phyloP scores from a whole-genome alignment of 2,888 invertebrate genomes.

The Sabatieria punctata region DNA sequence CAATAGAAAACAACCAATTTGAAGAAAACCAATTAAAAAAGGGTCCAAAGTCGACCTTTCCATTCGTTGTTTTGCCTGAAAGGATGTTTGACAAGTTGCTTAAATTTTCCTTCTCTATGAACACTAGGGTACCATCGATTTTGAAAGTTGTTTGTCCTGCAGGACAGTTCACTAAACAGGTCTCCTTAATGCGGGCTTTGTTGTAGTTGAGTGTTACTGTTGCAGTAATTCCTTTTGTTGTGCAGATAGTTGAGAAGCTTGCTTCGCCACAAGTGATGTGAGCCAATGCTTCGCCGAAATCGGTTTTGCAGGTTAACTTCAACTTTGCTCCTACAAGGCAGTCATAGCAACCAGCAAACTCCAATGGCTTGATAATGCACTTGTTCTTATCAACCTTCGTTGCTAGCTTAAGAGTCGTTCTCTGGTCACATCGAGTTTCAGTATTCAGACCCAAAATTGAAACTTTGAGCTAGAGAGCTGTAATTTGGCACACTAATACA shows the following conservation, averaged over 20 bases:
- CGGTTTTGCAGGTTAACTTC: not conserved
- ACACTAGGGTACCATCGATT: too few species aligned
- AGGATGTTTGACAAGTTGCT: not conserved
- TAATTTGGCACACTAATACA: too few species aligned
- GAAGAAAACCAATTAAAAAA: not conserved
- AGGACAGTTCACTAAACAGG: not conserved
- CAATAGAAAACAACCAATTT: not conserved
- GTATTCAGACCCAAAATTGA: too few species aligned
- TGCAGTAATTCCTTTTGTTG: not conserved
- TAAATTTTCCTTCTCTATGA: not conserved
- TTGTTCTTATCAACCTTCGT: not conserved
- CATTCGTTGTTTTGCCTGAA: not conserved
- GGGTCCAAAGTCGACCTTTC: not conserved
- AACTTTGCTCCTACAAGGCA: not conserved
- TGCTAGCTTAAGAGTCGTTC: too few species aligned
- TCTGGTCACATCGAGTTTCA: too few species aligned
- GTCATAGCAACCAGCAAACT: not conserved
- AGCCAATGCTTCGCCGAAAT: constrained; percentile 4
- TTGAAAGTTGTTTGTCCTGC: not conserved
- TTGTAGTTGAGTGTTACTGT: not conserved
- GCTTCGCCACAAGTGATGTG: constrained; percentile 3
- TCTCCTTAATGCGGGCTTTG: not conserved
- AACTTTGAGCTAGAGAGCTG: too few species aligned
- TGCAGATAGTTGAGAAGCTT: not conserved
- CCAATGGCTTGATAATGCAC: not conserved